Base-by-base conservation (phyloP, 2,113 vertebrate genomes). In the Epinephelus fuscoguttatus region DNA sequence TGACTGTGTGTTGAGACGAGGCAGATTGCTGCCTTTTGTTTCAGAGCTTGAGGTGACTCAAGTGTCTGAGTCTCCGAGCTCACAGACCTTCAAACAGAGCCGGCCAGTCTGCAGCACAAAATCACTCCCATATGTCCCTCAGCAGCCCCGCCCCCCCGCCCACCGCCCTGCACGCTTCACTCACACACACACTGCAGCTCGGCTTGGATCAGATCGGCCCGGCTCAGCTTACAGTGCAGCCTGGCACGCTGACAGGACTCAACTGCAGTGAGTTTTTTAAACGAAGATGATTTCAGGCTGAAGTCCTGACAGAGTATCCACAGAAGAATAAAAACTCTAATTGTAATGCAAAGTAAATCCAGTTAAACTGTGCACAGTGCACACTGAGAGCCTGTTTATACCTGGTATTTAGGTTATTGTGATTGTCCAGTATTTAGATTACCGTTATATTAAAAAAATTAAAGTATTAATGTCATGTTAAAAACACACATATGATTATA, bases 101-200 rank as follows among this genome's bases (percentile, higher is more conserved):
- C 91, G 79, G 33, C 76, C 88, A 84, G 88, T 91, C 92, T 91
- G 82, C 89, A 72, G 78, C 81, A 30, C 60, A 33, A 91, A 93
- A 94, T 94, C 87, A 80, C 89, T 92, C 73, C 92, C 93, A 94
- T 87, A 89, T 94, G 93, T 90, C 70, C 30, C 61, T 18, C 72
- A 40, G 68, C 40, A 66, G 52, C 21, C 21, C n/a, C 27, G 3
- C 73, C 50, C 47, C 40, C n/a, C 11, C n/a, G 3, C 2, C 5
- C 33, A 1, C 40, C 33, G 7, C 68, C 52, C 79, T 47, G 66
- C 59, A 52, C 61, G 23, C 81, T 72, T 14, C 55, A 50, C 40
- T 12, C 64, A 9, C 17, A 50, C 17, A 27, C 73, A 53, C 70
- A 37, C 61, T 66, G 30, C 59, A 33, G 49, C 45, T 7, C 14